Base-by-base conservation (phyloP, 2,888 invertebrate genomes). In the Drosophila fulvimacula region DNA sequence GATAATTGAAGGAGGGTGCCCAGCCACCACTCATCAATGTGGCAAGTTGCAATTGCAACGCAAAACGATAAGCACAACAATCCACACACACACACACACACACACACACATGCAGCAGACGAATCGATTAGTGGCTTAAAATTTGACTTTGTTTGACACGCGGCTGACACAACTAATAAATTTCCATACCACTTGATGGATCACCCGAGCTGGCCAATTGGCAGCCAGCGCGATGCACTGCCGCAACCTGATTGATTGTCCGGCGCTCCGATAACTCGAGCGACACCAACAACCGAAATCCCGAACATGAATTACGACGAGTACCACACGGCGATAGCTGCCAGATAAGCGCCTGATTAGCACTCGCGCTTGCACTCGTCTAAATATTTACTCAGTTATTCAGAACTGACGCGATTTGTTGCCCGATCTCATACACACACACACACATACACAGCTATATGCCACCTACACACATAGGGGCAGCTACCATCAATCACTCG, bases 321-420 rank as follows among this genome's bases (percentile, higher is more conserved):
- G 36, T 56, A 30, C 56, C 52, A 17, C 41, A 42, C 44, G 46
- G 13, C 61, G 69, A 81, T 81, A 81, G 63, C 68, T 71, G 55
- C 13, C 38, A 82, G 83, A 84, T 84, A 88, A 84, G 83, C 83
- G 89, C 83, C 83, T 86, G 89, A 84, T 84, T 84, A 84, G 84
- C 81, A 46, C 69, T 51, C 65, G 53, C 60, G 65, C 66, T 62
- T 56, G 62, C 51, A 39, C 57, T 34, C 17, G 42, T 51, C 17
- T 69, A 69, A 88, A 88, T 84, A 86, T 84, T 84, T 88, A 88
- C 87, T 36, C 49, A 79, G 89, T 81, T 88, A 84, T 84, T 76
- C 84, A 84, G 73, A 83, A 81, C 49, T 84, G 89, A 84, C 88
- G 76, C 84, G 88, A 73, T 79, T 62, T 27, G 46, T 38, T 59